Conservation (phyloP, 2,888 invertebrate genomes). For the Andricus curvator region DNA sequence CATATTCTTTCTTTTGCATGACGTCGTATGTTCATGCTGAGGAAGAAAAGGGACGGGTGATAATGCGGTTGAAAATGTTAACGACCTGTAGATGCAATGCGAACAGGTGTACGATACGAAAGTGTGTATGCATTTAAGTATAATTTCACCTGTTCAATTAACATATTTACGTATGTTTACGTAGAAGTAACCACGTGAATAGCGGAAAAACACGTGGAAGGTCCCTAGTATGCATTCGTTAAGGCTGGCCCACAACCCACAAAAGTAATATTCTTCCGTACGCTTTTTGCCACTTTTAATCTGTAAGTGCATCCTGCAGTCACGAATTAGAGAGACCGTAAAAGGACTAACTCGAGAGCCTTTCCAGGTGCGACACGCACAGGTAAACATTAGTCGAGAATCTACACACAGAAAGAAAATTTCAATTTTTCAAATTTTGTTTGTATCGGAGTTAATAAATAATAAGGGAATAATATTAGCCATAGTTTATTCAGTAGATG, state of each 20-base stretch:
- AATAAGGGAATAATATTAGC: no score
- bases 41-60: background rate
- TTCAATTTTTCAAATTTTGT: no score
- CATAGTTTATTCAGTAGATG: no score
- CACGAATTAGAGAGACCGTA: background rate
- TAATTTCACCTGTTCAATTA: background rate
- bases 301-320: slow-evolving; percentile 63
- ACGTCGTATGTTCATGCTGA: background rate
- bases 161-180: background rate
- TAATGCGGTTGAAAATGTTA: background rate
- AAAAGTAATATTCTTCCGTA: slow-evolving; percentile 52
- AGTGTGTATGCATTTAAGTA: background rate
- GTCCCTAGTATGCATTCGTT: background rate
- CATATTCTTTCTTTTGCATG: background rate
- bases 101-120: background rate
- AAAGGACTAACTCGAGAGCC: background rate
- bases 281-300: slow-evolving; percentile 67
- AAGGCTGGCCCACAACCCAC: slow-evolving; percentile 2
- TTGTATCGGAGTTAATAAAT: no score
- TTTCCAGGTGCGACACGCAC: background rate
- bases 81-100: background rate
- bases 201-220: background rate
- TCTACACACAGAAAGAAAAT: no score
- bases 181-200: background rate
- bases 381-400: background rate